Base-by-base conservation (phyloP, 2,888 invertebrate species). In the Acleris laterana region DNA sequence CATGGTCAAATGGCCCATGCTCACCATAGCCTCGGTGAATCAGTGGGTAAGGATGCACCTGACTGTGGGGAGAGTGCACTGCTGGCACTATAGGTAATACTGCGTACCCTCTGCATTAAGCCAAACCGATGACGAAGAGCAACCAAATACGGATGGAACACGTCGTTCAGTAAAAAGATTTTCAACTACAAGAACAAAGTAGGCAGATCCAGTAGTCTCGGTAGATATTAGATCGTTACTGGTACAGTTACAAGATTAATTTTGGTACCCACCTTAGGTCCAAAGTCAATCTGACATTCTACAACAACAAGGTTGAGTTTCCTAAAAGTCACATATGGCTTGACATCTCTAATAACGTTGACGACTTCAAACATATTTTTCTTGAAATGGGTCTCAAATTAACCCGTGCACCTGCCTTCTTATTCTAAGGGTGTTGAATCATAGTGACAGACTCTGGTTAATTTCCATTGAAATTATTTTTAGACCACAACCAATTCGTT, bases 381-480 rank as follows among this genome's bases (percentile, higher is more conserved):
- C n/a, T n/a, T n/a, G n/a, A n/a, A n/a, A n/a, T n/a, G n/a, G n/a
- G n/a, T n/a, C n/a, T n/a, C n/a, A n/a, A n/a, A n/a, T n/a, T n/a
- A n/a, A 68, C 69, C 72, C 71, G 62, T 59, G 66, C 64, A 68
- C 69, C 71, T 74, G 75, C 77, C 80, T 84, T 85, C 85, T 89
- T 90, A 90, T 90, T 90, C 79, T 76, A 72, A 32, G 69, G 68
- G 77, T 60, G 75, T 70, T 82, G 82, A 83, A 78, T 84, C 81
- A 83, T 65, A 83, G 85, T 84, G 87, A 89, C 87, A 81, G 85
- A 84, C 80, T 76, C 61, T 9, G 48, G 32, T 74, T 25, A 68
- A 64, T 75, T 74, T 71, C 76, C 79, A 81, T 17, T 16, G 46
- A 46, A 0, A n/a, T 46, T 46, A 17, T n/a, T n/a, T 46, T 46